Evolutionary conservation across 2,113 vertebrate genomes (phyloP).

Genomic region (Albula goreensis): DNA sequence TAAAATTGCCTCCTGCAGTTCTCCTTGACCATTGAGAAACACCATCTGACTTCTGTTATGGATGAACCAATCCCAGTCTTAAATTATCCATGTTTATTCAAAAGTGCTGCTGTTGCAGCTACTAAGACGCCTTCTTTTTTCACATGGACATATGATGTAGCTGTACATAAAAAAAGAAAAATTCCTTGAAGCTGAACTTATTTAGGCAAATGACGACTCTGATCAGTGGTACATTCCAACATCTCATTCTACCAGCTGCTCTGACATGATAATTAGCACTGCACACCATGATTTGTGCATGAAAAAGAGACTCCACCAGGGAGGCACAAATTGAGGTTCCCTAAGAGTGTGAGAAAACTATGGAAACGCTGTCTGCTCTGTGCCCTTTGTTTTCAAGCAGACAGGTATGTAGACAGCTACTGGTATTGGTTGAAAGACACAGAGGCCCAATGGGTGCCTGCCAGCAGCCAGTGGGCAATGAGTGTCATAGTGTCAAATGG

Average conservation of each 20-base stretch:
- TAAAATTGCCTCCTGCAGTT: background rate
- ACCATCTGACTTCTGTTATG: conserved; percentile 1
- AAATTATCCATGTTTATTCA: conserved; percentile 4
- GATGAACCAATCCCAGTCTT: background rate
- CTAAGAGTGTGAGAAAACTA: background rate
- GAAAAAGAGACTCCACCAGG: background rate
- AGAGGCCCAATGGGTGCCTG: background rate
- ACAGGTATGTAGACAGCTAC: background rate
- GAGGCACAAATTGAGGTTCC: background rate
- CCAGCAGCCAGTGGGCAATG: background rate
- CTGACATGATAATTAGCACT: background rate
- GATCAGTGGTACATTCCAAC: background rate
- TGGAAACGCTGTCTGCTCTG: background rate
- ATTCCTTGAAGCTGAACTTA: background rate
- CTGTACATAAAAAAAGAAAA: background rate
- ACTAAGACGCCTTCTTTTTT: background rate
- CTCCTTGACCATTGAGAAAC: background rate
- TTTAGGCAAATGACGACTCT: background rate
- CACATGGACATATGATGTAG: background rate
- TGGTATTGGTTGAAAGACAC: background rate
- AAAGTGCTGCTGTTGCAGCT: background rate
- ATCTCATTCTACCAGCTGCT: background rate
- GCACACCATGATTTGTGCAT: background rate
- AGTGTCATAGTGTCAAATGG: background rate
- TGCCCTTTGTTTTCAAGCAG: background rate